Conservation (phyloP, 2,113 vertebrate species). For the Percina caprodes region DNA sequence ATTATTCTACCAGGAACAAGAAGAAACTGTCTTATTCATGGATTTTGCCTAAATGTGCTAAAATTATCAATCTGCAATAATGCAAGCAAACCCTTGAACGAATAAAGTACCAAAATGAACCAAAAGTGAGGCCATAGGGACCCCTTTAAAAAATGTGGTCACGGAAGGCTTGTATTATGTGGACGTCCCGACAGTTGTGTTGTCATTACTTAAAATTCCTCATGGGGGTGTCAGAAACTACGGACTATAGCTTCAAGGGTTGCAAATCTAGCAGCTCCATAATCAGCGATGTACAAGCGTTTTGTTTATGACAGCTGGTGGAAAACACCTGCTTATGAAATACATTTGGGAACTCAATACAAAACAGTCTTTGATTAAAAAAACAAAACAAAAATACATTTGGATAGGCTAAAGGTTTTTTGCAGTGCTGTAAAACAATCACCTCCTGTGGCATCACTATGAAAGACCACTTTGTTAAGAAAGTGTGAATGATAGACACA, state of each 20-base stretch:
- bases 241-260: too few relatives aligned
- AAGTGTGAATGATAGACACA: neutral
- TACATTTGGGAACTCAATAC: neutral
- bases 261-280: neutral
- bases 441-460: neutral
- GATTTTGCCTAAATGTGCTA: neutral
- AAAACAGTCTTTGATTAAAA: slow-evolving; percentile 6
- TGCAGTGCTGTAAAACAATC: neutral
- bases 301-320: slow-evolving; percentile 1
- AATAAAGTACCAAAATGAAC: neutral
- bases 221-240: too few relatives aligned
- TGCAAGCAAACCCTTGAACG: neutral
- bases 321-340: slow-evolving; percentile 14
- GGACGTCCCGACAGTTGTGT: too few relatives aligned
- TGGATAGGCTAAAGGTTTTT: neutral
- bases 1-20: neutral
- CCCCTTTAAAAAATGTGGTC: neutral
- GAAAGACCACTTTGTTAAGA: neutral
- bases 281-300: neutral
- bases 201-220: too few relatives aligned
- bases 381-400: neutral
- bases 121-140: neutral
- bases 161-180: too few relatives aligned
- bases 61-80: slow-evolving; percentile 5
- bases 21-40: slow-evolving; percentile 9